Conservation (phyloP, 2,888 invertebrate genomes). For the Tenthredo scrophulariae region DNA sequence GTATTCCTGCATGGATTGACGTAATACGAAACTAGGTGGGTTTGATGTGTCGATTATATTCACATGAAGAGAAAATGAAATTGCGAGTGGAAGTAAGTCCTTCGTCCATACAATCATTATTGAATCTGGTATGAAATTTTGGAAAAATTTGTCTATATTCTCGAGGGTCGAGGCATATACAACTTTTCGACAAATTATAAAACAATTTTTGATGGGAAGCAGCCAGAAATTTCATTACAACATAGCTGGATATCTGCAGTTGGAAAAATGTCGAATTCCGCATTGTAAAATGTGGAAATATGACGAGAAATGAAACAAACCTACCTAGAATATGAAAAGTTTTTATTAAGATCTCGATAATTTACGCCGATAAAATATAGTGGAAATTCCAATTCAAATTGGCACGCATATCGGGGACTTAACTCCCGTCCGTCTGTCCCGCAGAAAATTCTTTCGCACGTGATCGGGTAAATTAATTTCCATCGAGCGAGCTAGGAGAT, state of each 20-base stretch:
- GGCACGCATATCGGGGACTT: constrained; percentile 9
- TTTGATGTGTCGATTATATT: neutral
- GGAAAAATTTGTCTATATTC: too few relatives aligned
- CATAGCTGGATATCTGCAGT: too few relatives aligned
- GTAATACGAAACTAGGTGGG: neutral
- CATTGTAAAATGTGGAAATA: neutral
- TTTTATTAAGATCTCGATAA: neutral
- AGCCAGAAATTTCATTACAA: too few relatives aligned
- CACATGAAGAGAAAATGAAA: neutral
- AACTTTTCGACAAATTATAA: too few relatives aligned
- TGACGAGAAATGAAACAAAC: neutral
- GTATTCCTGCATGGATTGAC: neutral
- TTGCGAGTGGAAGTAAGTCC: too few relatives aligned
- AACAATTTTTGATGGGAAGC: too few relatives aligned
- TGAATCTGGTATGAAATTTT: too few relatives aligned
- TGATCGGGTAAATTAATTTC: constrained; percentile 36
- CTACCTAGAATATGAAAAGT: neutral
- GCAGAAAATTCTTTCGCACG: constrained; percentile 31
- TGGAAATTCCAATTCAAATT: constrained; percentile 31
- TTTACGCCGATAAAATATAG: constrained; percentile 20
- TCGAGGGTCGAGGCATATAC: too few relatives aligned
- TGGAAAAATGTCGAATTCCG: too few relatives aligned
- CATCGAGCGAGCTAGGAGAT: neutral
- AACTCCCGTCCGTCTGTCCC: neutral
- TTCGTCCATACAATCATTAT: too few relatives aligned